Evolutionary conservation across 2,888 invertebrate genomes (phyloP).

Genomic region (Atherix ibis): DNA sequence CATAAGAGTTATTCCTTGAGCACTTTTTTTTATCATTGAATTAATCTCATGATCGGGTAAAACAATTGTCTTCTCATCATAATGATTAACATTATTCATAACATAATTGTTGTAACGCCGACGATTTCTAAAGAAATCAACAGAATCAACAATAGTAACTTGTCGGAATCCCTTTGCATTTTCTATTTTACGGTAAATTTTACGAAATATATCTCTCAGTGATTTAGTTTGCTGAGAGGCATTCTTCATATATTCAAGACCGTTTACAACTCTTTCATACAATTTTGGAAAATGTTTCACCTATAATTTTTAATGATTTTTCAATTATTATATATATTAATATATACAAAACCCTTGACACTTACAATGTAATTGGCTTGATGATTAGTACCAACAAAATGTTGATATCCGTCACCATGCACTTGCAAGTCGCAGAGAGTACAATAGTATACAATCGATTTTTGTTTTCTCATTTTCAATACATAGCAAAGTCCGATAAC

Average conservation of each 20-base stretch:
- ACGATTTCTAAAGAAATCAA: constrained; percentile 8
- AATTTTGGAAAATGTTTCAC: constrained; percentile 10
- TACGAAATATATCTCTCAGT: constrained; percentile 10
- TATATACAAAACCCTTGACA: not conserved
- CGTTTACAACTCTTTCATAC: constrained; percentile 9
- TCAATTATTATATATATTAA: too few relatives aligned
- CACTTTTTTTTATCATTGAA: constrained; percentile 8
- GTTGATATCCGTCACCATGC: constrained; percentile 2
- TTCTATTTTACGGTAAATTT: constrained; percentile 12
- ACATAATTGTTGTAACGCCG: constrained; percentile 6
- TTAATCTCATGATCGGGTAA: constrained; percentile 9
- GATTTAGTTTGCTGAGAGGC: too few relatives aligned
- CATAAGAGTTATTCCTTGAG: constrained; percentile 9
- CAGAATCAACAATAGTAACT: constrained; percentile 7
- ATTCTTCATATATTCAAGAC: too few relatives aligned
- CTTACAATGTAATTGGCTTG: constrained; percentile 10
- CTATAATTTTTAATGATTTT: constrained; percentile 7
- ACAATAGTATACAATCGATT: constrained; percentile 4
- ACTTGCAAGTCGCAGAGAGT: constrained; percentile 4
- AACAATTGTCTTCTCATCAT: constrained; percentile 9
- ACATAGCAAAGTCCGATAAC: constrained; percentile 9
- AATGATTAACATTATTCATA: constrained; percentile 6
- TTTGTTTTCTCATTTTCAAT: constrained; percentile 6
- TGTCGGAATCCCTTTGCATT: constrained; percentile 9
- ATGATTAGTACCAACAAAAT: constrained; percentile 7